These are phyloP conservation scores for Mareca strepera DNA, from an alignment of 2,797 vertebrate genomes.

Conservation along the genomic window DNA sequence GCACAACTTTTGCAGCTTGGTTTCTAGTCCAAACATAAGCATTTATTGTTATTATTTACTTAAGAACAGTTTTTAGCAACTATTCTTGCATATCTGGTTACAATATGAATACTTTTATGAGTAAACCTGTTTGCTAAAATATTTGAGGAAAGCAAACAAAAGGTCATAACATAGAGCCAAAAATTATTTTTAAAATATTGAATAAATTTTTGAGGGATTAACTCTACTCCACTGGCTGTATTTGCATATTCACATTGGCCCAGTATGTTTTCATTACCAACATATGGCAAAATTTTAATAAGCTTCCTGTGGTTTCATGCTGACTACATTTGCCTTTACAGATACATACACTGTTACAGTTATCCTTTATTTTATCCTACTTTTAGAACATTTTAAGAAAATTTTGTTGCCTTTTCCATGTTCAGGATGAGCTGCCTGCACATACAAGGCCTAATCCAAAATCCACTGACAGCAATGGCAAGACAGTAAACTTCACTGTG, in stretches of 20 bases:
- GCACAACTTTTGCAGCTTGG: neutral
- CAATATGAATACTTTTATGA: neutral
- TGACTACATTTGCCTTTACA: neutral
- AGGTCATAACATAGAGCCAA: neutral
- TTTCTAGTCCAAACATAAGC: neutral
- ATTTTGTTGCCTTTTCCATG: neutral
- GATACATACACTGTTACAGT: neutral
- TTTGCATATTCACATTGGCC: neutral
- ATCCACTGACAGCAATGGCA: neutral
- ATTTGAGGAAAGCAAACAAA: neutral
- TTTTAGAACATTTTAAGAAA: neutral
- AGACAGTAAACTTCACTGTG: neutral
- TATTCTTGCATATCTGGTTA: neutral
- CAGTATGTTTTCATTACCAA: neutral
- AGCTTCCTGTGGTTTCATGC: neutral
- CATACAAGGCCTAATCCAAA: neutral
- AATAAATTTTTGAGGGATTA: neutral
- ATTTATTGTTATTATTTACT: neutral
- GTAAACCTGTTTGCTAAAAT: neutral
- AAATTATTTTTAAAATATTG: neutral
- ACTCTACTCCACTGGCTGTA: neutral
- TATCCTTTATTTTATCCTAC: neutral
- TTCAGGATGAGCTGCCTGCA: neutral
- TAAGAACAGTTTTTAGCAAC: neutral
- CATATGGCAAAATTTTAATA: neutral